A percentile compares a stretch with the other conserved stretches of the same genome.
Evolutionary conservation across 2,888 invertebrate genomes (phyloP).

Genomic region (Iselma pallidipennis): DNA sequence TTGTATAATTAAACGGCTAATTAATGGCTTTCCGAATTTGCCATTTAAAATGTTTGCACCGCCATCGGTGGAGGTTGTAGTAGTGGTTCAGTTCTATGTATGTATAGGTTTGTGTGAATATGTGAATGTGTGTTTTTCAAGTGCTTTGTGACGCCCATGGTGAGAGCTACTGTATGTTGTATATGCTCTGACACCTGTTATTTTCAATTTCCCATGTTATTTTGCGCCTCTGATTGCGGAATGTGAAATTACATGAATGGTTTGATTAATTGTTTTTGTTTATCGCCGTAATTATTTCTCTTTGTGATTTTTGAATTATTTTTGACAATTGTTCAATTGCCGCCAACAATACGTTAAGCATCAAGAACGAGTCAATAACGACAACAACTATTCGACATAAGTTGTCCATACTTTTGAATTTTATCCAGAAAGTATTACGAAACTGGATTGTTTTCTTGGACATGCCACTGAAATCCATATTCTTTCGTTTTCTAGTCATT

Average conservation of each 20-base stretch:
- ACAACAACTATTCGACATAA: too few species aligned
- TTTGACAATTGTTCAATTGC: conserved; percentile 44
- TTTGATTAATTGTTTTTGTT: conserved; percentile 57
- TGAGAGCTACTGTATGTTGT: conserved; percentile 35
- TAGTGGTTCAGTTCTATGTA: neutral
- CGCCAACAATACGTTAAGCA: conserved; percentile 27
- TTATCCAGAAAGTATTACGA: too few species aligned
- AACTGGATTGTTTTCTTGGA: too few species aligned
- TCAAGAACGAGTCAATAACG: too few species aligned
- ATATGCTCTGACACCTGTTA: conserved; percentile 52
- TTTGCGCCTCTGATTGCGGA: conserved; percentile 50
- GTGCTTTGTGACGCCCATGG: conserved; percentile 44
- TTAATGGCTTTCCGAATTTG: conserved; percentile 50
- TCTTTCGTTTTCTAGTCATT: neutral
- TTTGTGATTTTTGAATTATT: conserved; percentile 51
- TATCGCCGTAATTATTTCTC: conserved; percentile 52
- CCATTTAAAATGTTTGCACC: conserved; percentile 44
- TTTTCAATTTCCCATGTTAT: conserved; percentile 55
- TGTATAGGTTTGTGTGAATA: neutral
- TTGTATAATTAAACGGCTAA: conserved; percentile 50
- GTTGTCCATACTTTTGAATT: too few species aligned
- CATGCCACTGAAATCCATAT: neutral
- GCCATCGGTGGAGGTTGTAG: conserved; percentile 16
- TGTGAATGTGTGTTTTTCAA: conserved; percentile 39
- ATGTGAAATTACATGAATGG: conserved; percentile 53